A percentile compares a stretch with the other conserved stretches of the same genome.
Evolutionary conservation across 2,113 vertebrate genomes (phyloP).

Genomic region (Dipodomys stephensi): DNA sequence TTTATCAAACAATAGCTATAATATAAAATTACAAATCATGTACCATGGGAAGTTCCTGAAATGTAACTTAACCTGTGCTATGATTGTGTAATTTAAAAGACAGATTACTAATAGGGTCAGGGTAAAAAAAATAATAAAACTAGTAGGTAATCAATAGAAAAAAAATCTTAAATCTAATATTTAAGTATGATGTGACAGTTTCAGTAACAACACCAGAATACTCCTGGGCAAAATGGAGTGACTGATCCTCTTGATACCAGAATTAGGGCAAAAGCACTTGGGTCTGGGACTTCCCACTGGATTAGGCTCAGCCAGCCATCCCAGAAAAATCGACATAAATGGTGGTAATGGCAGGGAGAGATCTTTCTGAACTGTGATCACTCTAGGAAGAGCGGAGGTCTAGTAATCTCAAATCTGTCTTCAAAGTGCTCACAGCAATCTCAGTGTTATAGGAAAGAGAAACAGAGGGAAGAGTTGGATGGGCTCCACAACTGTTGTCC

Average conservation of each 20-base stretch:
- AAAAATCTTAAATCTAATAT: background rate
- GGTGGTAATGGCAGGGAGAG: background rate
- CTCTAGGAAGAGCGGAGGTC: background rate
- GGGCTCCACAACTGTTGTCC: background rate
- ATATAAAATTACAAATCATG: background rate
- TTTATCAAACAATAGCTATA: background rate
- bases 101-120: background rate
- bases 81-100: background rate
- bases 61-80: background rate
- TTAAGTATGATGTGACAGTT: background rate
- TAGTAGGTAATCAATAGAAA: background rate
- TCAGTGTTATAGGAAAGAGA: background rate
- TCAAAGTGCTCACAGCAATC: background rate
- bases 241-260: background rate
- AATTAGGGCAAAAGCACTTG: background rate
- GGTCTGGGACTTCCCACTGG: background rate
- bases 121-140: background rate
- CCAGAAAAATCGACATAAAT: background rate
- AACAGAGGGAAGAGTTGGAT: background rate
- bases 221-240: background rate
- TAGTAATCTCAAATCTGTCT: background rate
- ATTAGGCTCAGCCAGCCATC: background rate
- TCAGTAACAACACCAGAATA: background rate
- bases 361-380: background rate
- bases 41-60: slow-evolving; percentile 2